Conservation (phyloP, 2,888 invertebrate genomes). For the Drosophila subsilvestris region DNA sequence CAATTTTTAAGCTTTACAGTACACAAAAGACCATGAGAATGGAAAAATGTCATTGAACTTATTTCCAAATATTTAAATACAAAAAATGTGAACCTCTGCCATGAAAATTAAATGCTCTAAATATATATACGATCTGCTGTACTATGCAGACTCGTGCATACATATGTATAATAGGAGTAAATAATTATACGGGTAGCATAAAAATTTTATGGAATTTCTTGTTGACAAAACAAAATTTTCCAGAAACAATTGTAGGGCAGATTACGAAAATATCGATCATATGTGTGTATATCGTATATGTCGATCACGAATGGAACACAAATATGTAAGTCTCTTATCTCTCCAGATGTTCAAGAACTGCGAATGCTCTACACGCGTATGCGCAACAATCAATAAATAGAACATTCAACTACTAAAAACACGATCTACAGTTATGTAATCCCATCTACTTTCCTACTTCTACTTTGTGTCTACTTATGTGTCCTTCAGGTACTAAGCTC, state of each 20-base stretch:
- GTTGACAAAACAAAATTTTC: neutral
- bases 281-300: too few relatives aligned
- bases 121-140: too few relatives aligned
- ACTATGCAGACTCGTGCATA: too few relatives aligned
- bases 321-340: neutral
- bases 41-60: neutral
- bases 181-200: too few relatives aligned
- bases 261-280: neutral
- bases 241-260: neutral
- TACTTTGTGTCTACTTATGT: too few relatives aligned
- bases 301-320: too few relatives aligned
- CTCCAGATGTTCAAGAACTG: neutral
- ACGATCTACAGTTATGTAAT: too few relatives aligned
- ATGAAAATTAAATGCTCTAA: neutral
- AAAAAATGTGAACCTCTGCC: neutral
- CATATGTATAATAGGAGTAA: too few relatives aligned
- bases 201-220: neutral
- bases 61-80: neutral
- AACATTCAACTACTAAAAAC: too few relatives aligned
- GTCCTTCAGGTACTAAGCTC: neutral
- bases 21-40: neutral
- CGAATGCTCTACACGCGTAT: too few relatives aligned
- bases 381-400: too few relatives aligned
- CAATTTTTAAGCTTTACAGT: neutral
- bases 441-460: too few relatives aligned